Evolutionary conservation across 2,113 vertebrate genomes (phyloP).

Genomic region (Lichenostomus cassidix): DNA sequence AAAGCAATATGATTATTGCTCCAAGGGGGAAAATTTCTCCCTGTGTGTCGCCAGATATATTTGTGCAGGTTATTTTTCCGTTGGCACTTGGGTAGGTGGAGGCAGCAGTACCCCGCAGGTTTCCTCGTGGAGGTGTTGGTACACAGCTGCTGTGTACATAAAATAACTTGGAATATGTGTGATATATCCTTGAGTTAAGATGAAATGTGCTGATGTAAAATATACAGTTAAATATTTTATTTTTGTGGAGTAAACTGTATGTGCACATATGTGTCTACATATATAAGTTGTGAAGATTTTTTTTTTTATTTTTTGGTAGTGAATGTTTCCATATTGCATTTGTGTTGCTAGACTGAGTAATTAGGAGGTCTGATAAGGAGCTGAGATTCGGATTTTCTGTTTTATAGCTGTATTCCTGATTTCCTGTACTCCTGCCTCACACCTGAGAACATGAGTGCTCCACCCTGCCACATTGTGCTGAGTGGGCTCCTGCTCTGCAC

Average conservation of each 20-base stretch:
- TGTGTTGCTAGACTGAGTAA: background rate
- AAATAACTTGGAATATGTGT: background rate
- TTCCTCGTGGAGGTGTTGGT: background rate
- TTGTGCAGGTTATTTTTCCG: background rate
- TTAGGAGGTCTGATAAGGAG: background rate
- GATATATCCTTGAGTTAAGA: background rate
- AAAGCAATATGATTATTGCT: background rate
- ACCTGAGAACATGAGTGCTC: background rate
- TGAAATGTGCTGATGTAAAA: background rate
- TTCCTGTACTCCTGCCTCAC: background rate
- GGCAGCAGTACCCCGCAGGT: background rate
- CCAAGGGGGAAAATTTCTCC: background rate
- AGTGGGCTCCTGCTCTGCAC: fast-evolving
- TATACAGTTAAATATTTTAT: background rate
- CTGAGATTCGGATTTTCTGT: background rate
- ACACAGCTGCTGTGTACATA: background rate
- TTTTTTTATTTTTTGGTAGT: background rate
- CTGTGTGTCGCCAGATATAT: background rate
- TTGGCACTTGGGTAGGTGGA: background rate
- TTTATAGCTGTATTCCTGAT: background rate
- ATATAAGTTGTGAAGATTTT: background rate
- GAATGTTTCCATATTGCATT: background rate
- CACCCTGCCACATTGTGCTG: background rate
- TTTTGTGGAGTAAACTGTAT: background rate
- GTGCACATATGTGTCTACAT: background rate